Evolutionary conservation across 2,113 vertebrate species (phyloP).

Genomic region (Suricata suricatta): DNA sequence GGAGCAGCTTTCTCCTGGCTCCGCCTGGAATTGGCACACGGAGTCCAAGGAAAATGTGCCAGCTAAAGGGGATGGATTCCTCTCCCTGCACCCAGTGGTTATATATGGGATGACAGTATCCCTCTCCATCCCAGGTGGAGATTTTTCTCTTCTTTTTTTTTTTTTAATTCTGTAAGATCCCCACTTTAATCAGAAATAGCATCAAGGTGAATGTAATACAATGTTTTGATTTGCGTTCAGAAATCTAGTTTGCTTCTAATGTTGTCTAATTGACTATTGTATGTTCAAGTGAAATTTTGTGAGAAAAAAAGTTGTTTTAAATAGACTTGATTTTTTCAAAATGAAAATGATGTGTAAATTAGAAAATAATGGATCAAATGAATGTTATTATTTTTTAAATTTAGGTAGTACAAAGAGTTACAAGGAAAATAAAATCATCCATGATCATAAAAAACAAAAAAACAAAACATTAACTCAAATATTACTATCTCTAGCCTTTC

Average conservation of each 20-base stretch:
- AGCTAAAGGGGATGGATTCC: no score
- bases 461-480: not conserved
- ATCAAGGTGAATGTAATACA: not conserved
- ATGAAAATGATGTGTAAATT: slow-evolving; percentile 16
- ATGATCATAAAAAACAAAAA: not conserved
- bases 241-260: slow-evolving; percentile 15
- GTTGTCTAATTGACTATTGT: not conserved
- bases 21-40: no score
- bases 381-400: slow-evolving; percentile 22
- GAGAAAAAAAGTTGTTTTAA: not conserved
- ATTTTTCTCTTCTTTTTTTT: no score
- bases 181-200: not conserved
- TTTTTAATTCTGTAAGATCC: no score
- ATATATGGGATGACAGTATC: no score
- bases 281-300: slow-evolving; percentile 17
- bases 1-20: no score
- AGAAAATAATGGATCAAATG: slow-evolving; percentile 4
- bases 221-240: not conserved
- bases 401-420: not conserved
- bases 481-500: not conserved
- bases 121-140: no score
- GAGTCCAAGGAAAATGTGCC: no score
- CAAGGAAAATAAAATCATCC: slow-evolving; percentile 26
- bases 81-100: no score
- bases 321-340: not conserved